Evolutionary conservation across 2,113 vertebrate species (phyloP).

Genomic region (Paracyprichromis sp.): DNA sequence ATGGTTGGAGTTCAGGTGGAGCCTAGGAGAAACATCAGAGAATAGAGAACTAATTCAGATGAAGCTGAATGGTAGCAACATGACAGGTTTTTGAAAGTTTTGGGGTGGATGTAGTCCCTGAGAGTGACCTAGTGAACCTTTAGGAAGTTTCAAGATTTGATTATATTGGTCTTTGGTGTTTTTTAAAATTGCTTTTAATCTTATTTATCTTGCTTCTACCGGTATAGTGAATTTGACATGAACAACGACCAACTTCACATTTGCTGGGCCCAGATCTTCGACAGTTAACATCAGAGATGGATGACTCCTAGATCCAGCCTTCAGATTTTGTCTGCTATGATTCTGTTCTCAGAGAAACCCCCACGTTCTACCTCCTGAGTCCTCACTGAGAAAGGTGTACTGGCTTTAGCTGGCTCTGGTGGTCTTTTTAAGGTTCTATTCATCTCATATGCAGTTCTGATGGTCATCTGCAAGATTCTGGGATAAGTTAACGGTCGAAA

Average conservation of each 20-base stretch:
- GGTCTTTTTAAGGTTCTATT: not conserved
- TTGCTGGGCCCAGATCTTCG: fast-evolving
- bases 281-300: not conserved
- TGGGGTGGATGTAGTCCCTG: fast-evolving
- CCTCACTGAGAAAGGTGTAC: not conserved
- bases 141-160: not conserved
- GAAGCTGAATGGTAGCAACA: not conserved
- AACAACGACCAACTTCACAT: not conserved
- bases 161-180: not conserved
- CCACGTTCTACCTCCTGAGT: not conserved
- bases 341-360: not conserved
- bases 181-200: not conserved
- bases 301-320: not conserved
- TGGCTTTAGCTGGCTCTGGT: not conserved
- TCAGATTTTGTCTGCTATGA: not conserved
- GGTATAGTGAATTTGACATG: not conserved
- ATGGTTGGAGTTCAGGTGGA: slow-evolving; percentile 78
- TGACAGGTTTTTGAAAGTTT: fast-evolving
- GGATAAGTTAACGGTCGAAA: not conserved
- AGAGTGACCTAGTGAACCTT: not conserved
- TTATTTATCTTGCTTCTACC: fast-evolving
- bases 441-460: not conserved
- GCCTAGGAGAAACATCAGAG: slow-evolving; percentile 38
- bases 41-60: not conserved
- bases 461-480: not conserved